Evolutionary conservation across 2,797 vertebrate species (phyloP).

Genomic region (Myotis myotis): DNA sequence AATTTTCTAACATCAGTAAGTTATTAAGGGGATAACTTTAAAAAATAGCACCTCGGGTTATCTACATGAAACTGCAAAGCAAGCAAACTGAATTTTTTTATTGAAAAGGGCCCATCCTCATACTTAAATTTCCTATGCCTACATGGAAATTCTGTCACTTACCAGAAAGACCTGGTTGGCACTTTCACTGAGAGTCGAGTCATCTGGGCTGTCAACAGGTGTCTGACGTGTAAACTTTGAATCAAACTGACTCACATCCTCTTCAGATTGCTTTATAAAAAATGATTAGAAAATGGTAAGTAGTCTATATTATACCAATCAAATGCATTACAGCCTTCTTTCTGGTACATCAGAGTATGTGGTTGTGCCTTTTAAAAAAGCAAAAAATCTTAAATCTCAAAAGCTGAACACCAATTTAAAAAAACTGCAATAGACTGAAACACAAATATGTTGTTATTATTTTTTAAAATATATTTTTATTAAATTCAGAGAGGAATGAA

Average conservation of each 20-base stretch:
- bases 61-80: neutral
- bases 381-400: too few relatives aligned
- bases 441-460: neutral
- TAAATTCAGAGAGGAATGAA: too few relatives aligned
- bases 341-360: neutral
- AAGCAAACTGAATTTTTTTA: neutral
- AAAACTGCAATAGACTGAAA: neutral
- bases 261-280: constrained; percentile 96
- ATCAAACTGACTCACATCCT: constrained; percentile 99
- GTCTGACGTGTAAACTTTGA: constrained; percentile 99
- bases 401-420: neutral
- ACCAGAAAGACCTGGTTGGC: constrained; percentile 99
- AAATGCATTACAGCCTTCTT: constrained; percentile 68
- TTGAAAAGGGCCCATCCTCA: neutral
- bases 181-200: constrained; percentile 99
- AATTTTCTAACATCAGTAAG: neutral
- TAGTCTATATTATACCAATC: constrained; percentile 77
- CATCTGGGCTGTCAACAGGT: constrained; percentile 98
- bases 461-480: too few relatives aligned
- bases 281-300: constrained; percentile 79
- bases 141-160: constrained; percentile 76
- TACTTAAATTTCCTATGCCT: neutral
- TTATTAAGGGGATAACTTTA: neutral
- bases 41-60: neutral
- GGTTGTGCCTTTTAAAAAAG: neutral